These are phyloP conservation scores for Sebastes baramenuke DNA, from an alignment of 2,797 vertebrate genomes.

Conservation along the genomic window DNA sequence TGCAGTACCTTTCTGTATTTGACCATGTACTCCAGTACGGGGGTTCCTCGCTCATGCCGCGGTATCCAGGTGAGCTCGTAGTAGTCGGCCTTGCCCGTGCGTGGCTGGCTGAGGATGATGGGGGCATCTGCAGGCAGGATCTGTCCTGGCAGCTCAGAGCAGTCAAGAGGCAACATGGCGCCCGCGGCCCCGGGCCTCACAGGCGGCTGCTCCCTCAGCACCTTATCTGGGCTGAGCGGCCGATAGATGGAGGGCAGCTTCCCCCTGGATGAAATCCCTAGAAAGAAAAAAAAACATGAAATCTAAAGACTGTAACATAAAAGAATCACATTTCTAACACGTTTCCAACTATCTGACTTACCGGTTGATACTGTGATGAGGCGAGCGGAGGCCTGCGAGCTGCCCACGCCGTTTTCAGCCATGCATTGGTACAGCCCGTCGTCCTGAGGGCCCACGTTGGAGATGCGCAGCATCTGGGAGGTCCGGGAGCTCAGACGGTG, in stretches of 20 bases:
- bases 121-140: conserved; percentile 90
- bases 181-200: conserved; percentile 72
- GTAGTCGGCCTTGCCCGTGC: conserved; percentile 93
- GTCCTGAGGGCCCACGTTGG: conserved; percentile 89
- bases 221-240: conserved; percentile 81
- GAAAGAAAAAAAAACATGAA: not conserved
- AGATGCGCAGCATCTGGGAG: conserved; percentile 80
- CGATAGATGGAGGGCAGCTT: conserved; percentile 75
- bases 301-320: not conserved
- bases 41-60: conserved; percentile 85
- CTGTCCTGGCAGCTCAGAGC: conserved; percentile 79
- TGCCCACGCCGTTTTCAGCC: conserved; percentile 95
- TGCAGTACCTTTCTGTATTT: conserved; percentile 93
- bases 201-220: conserved; percentile 79
- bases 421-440: conserved; percentile 97
- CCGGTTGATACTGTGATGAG: conserved; percentile 87
- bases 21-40: conserved; percentile 91
- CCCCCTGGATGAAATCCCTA: conserved; percentile 66
- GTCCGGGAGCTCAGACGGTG: conserved; percentile 85
- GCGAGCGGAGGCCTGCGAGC: conserved; percentile 90
- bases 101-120: conserved; percentile 93
- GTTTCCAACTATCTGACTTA: conserved; percentile 52
- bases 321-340: not conserved
- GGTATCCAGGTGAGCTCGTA: conserved; percentile 96
- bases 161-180: conserved; percentile 78